Percentiles rank a stretch among this genome's conserved stretches.
Evolutionary conservation across 2,888 invertebrate genomes (phyloP).

Genomic region (Colletes collaris): DNA sequence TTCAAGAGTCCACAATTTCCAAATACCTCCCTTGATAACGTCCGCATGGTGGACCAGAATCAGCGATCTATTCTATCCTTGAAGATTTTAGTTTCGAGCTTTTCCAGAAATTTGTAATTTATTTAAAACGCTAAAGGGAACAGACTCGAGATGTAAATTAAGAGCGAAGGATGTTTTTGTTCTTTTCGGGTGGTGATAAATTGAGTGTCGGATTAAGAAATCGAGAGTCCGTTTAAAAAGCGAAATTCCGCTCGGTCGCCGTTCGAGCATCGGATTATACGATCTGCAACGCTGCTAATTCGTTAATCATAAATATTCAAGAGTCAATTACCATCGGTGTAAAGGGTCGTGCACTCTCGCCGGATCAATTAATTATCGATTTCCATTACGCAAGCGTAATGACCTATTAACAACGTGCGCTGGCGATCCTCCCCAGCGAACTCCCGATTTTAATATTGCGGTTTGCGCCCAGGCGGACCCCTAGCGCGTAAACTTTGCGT

Average conservation of each 20-base stretch:
- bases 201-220: slow-evolving; percentile 25
- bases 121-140: too few species aligned
- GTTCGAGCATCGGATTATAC: slow-evolving; percentile 36
- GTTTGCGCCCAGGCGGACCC: slow-evolving; percentile 20
- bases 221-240: background rate
- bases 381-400: slow-evolving; percentile 72
- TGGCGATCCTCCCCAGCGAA: slow-evolving; percentile 53
- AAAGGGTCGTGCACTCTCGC: slow-evolving; percentile 53
- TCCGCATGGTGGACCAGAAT: too few species aligned
- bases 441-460: slow-evolving; percentile 54
- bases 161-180: slow-evolving; percentile 5
- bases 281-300: slow-evolving; percentile 57
- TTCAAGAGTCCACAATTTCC: too few species aligned
- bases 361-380: slow-evolving; percentile 76
- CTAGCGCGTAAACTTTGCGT: slow-evolving; percentile 35
- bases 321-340: slow-evolving; percentile 71
- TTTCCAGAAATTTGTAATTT: too few species aligned
- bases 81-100: too few species aligned
- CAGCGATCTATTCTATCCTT: too few species aligned
- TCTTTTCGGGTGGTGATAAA: slow-evolving; percentile 1
- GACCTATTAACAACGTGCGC: slow-evolving; percentile 70
- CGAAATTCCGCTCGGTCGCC: slow-evolving; percentile 8
- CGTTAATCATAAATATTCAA: slow-evolving; percentile 75
- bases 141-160: too few species aligned
- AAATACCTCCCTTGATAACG: too few species aligned